Evolutionary conservation across 2,113 vertebrate genomes (phyloP), one percentile per base, ranked within the genome.

Genomic region (Xiphophorus hellerii): DNA sequence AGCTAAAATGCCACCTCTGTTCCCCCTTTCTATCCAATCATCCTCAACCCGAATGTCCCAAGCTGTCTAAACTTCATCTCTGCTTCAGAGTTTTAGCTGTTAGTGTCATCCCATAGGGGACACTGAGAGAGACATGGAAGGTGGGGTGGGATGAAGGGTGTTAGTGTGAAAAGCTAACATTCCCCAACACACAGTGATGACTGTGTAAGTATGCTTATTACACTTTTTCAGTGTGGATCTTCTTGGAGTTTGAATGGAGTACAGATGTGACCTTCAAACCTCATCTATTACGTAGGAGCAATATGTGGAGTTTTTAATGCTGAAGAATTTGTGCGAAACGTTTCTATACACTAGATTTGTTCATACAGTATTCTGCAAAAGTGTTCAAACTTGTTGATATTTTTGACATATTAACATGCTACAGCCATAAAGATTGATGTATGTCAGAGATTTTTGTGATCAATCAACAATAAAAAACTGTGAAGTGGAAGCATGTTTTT

Each of bases 101-200:
- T 81, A 79, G 73, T 64, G 8, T 42, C 62, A 25, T 89, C 83
- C 83, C 84, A 66, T 5, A 74, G 86, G 86, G 66, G 76, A 22
- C 48, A 15, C 35, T 62, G 66, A 83, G 78, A 72, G 70, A 73
- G 66, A 66, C 37, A 70, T 33, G 71, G 66, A 39, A 72, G 68
- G 31, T 9, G 8, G 78, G 58, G 64, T 65, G 73, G 62, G 11
- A 10, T 31, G 15, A 28, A 35, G 75, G 69, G 80, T 84, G 85
- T 82, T 74, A 12, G 87, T 90, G 86, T 84, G 77, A 92, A 92
- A 89, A 92, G 87, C 86, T 80, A 72, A 75, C 33, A 28, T 76
- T 88, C 73, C 70, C 81, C n/a, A 35, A 87, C 79, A 74, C 58
- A 44, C 74, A 69, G n/a, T 7, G n/a, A 37, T 10, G 42, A 63